Percentiles rank a stretch among this genome's conserved stretches.
These are phyloP conservation scores for Dallia pectoralis DNA, from an alignment of 2,797 vertebrate genomes.

Conservation along the genomic window DNA sequence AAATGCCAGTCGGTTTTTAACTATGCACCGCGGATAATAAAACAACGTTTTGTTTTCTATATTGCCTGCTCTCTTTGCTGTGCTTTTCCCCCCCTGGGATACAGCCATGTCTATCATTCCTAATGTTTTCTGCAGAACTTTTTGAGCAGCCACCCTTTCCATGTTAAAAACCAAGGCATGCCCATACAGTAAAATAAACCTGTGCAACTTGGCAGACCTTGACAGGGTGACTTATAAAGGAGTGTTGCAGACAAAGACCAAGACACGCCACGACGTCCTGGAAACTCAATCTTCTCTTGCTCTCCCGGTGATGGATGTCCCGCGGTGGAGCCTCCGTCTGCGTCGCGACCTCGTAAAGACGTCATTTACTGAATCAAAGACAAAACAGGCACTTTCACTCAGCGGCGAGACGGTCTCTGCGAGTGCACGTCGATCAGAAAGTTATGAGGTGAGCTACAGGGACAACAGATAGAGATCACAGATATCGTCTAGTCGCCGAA, in stretches of 20 bases:
- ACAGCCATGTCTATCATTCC: background rate
- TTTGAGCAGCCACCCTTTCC: conserved; percentile 44
- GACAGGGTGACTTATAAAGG: conserved; percentile 68
- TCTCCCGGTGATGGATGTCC: conserved; percentile 64
- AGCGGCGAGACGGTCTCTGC: conserved; percentile 46
- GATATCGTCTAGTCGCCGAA: conserved; percentile 50
- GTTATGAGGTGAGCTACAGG: conserved; percentile 14
- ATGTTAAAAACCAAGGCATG: conserved; percentile 51
- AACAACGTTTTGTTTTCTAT: conserved; percentile 52
- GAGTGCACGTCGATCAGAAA: conserved; percentile 44
- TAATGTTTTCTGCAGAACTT: conserved; percentile 32
- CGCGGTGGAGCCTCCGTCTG: conserved; percentile 53
- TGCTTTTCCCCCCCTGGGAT: conserved; percentile 9
- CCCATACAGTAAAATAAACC: conserved; percentile 53
- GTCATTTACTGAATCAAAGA: conserved; percentile 67
- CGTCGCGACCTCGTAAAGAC: conserved; percentile 67
- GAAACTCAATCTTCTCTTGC: conserved; percentile 63
- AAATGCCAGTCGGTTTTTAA: conserved; percentile 50
- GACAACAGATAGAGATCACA: conserved; percentile 55
- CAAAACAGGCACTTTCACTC: conserved; percentile 61
- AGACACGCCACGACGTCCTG: conserved; percentile 57
- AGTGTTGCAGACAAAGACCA: conserved; percentile 55
- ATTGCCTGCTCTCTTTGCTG: conserved; percentile 41
- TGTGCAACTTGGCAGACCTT: conserved; percentile 56
- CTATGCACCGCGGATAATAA: conserved; percentile 43